A percentile compares a stretch with the other conserved stretches of the same genome.
phyloP scores from a whole-genome alignment of 2,113 vertebrate species.

The Elanoides forficatus region DNA sequence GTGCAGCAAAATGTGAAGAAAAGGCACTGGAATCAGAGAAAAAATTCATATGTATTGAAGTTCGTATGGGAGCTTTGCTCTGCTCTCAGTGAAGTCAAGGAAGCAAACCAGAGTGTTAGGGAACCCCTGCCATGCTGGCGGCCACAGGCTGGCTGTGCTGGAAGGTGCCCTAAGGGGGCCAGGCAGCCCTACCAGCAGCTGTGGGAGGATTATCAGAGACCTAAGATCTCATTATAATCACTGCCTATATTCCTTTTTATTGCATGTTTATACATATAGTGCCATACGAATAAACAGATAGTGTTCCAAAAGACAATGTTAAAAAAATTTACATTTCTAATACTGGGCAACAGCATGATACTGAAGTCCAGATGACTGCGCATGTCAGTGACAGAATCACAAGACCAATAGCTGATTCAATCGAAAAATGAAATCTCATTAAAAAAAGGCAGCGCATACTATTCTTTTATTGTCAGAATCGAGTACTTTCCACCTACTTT shows the following conservation, averaged over 20 bases:
- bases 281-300: neutral
- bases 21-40: neutral
- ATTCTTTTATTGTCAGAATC: neutral
- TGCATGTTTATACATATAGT: no score
- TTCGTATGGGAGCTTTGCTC: neutral
- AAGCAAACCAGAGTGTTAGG: neutral
- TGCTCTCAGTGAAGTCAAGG: neutral
- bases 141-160: neutral
- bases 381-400: neutral
- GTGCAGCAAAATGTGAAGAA: neutral
- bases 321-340: neutral
- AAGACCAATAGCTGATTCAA: neutral
- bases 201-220: neutral
- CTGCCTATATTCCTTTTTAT: neutral
- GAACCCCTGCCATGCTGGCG: neutral
- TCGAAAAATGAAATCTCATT: neutral
- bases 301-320: neutral
- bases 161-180: neutral
- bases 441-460: neutral
- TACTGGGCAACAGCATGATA: neutral
- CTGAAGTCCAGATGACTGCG: neutral
- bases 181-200: neutral
- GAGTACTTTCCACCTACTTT: neutral
- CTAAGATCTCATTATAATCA: neutral
- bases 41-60: neutral